phyloP scores from a whole-genome alignment of 1,140 invertebrate species.

The Cydia fagiglandana region DNA sequence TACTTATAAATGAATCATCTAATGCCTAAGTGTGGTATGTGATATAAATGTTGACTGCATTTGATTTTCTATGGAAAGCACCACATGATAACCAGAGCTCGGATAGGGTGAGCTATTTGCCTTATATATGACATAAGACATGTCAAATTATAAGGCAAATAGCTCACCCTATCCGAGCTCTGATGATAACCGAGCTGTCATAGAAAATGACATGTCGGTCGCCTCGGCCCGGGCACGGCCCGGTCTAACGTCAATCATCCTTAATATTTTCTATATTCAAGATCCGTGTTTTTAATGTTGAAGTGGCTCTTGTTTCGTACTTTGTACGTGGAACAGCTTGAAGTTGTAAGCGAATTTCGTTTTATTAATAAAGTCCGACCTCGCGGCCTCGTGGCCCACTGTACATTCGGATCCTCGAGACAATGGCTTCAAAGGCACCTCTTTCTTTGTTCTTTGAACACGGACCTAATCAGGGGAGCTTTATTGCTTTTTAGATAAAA shows the following conservation, averaged over 20 bases:
- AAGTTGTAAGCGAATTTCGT: background rate
- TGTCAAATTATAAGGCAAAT: no score
- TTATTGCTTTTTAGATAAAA: conserved; percentile 6
- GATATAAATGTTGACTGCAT: no score
- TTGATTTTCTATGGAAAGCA: no score
- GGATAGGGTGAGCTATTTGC: no score
- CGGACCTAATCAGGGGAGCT: background rate
- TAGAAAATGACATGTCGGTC: no score
- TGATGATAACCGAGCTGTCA: no score
- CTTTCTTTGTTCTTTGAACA: conserved; percentile 25
- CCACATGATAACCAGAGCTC: no score
- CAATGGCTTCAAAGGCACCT: conserved; percentile 22
- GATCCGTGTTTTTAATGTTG: background rate
- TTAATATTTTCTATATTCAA: background rate
- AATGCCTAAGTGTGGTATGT: background rate
- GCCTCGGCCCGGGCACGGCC: no score
- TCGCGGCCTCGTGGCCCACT: background rate
- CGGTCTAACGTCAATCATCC: no score
- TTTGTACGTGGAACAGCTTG: background rate
- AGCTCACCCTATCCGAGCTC: no score
- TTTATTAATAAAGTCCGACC: background rate
- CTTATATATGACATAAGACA: no score
- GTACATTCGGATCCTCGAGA: conserved; percentile 4
- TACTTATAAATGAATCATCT: background rate
- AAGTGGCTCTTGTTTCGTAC: conserved; percentile 1